These are phyloP conservation scores for Priocnemis perturbator DNA, from an alignment of 2,888 invertebrate species.

Conservation along the genomic window DNA sequence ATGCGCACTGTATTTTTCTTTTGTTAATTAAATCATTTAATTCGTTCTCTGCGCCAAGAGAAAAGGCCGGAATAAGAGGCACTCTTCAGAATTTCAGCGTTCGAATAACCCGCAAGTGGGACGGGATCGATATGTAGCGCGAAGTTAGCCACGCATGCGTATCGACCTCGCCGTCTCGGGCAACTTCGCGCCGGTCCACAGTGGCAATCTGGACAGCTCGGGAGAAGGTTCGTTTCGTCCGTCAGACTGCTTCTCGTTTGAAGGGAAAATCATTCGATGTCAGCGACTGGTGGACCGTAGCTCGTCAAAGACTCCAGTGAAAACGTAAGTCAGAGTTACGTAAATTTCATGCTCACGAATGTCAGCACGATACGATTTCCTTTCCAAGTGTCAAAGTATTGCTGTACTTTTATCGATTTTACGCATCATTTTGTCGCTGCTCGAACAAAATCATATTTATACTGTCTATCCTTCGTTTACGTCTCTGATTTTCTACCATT, in stretches of 20 bases:
- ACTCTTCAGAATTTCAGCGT: constrained; percentile 17
- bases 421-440: neutral
- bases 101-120: constrained; percentile 37
- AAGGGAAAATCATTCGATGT: constrained; percentile 35
- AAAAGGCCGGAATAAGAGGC: no score
- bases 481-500: no score
- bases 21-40: no score
- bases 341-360: no score
- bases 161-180: constrained; percentile 16
- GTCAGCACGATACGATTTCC: no score
- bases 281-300: constrained; percentile 14
- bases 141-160: constrained; percentile 57
- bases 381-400: no score
- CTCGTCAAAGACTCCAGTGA: neutral
- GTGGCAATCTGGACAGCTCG: constrained; percentile 50
- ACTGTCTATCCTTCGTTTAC: no score
- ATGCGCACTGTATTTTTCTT: no score
- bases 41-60: no score
- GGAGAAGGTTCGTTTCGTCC: constrained; percentile 31
- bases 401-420: neutral
- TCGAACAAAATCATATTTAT: neutral
- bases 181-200: constrained; percentile 57
- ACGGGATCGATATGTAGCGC: constrained; percentile 47
- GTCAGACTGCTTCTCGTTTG: constrained; percentile 19
- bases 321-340: constrained; percentile 1